Evolutionary conservation across 2,113 vertebrate species (phyloP).

Genomic region (Gnathonemus echidnorhynchus): DNA sequence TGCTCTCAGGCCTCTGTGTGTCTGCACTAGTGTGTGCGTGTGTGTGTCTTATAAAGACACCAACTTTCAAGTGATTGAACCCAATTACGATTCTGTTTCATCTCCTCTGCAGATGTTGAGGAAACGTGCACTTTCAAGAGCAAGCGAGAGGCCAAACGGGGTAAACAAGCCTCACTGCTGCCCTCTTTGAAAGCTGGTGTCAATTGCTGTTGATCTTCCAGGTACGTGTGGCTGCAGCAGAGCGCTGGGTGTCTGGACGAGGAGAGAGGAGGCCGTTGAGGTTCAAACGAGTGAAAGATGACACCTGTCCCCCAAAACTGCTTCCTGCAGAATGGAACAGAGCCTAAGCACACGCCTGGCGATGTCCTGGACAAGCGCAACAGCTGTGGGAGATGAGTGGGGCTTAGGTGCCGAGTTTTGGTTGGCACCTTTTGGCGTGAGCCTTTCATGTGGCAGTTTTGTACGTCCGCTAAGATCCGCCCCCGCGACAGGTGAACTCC

Average conservation of each 20-base stretch:
- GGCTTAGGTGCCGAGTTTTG: constrained; percentile 25
- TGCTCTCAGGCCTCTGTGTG: neutral
- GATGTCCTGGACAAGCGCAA: constrained; percentile 30
- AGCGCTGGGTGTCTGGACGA: constrained; percentile 42
- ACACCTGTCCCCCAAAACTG: constrained; percentile 19
- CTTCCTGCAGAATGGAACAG: constrained; percentile 28
- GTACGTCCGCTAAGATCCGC: constrained; percentile 26
- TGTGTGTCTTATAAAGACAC: constrained; percentile 21
- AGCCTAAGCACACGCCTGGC: constrained; percentile 17
- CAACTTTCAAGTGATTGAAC: constrained; percentile 27
- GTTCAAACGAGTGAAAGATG: constrained; percentile 48
- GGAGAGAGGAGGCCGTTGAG: constrained; percentile 32
- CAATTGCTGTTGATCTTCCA: constrained; percentile 42
- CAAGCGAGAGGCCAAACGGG: constrained; percentile 35
- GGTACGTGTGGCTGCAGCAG: constrained; percentile 26
- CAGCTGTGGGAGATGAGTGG: constrained; percentile 20
- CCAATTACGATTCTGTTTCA: constrained; percentile 49
- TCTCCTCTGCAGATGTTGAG: constrained; percentile 42
- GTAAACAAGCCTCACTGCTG: constrained; percentile 41
- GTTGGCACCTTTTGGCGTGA: constrained; percentile 27
- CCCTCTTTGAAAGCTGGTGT: constrained; percentile 35
- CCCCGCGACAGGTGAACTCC: constrained; percentile 30
- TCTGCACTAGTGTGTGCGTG: neutral
- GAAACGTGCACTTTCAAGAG: constrained; percentile 26
- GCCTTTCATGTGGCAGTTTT: constrained; percentile 35